Base-by-base conservation (phyloP, 2,113 vertebrate species). In the Circaetus gallicus region DNA sequence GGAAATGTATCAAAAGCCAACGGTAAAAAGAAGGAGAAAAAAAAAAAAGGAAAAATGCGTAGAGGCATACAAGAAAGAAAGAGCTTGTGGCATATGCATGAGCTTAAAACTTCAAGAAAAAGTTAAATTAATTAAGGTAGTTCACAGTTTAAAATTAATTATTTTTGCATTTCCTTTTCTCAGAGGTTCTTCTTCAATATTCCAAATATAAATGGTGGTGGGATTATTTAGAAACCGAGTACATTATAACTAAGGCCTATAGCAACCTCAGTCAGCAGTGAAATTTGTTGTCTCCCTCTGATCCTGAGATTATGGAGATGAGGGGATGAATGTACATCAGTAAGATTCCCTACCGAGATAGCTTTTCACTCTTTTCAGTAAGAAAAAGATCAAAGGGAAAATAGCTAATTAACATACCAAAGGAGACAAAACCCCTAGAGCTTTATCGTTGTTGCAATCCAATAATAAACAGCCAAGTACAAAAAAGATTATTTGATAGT, bases 401-500 rank as follows among this genome's bases (percentile, higher is more conserved):
- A 97, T 83, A 97, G 93, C 97, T 98, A 98, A 98, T 98, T 98
- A 98, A 98, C 98, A 98, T 98, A 98, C 98, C 98, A 98, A 98
- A 98, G 98, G 98, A 98, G 98, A 98, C 98, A 98, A 98, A 98
- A 96, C 93, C 98, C 98, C 98, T 97, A 98, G 98, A 98, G 98
- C 96, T 98, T 98, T 98, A 98, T 98, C 98, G 92, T 98, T 98
- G 98, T 98, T 98, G 96, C 98, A 98, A 98, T 98, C 98, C 98
- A 98, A 98, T 98, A 98, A 98, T 98, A 98, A 98, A 98, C 98
- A 98, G 97, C 98, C 97, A 84, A 98, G 97, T 98, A 98, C 98
- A 98, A 98, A 98, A 98, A 98, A 98, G 98, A 98, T 98, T 98
- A 98, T 98, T 98, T 98, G 98, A 98, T 98, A 98, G 98, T 98